phyloP scores from a whole-genome alignment of 2,888 invertebrate genomes.

The Calameuta pallipes region DNA sequence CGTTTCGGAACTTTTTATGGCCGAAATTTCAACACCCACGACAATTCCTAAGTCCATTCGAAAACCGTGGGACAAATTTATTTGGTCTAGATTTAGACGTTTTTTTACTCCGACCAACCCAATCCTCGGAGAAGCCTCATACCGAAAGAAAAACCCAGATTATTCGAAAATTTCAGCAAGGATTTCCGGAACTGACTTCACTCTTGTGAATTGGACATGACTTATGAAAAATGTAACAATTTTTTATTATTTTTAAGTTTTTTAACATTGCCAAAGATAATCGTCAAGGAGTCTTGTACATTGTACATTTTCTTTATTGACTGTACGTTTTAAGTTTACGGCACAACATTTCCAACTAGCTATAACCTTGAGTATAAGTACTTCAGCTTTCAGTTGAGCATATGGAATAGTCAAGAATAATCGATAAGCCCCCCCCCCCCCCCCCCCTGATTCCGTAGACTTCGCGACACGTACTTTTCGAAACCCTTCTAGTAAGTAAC shows the following conservation, averaged over 20 bases:
- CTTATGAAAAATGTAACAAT: not conserved
- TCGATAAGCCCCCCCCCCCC: not conserved
- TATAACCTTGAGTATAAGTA: not conserved
- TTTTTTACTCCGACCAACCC: not conserved
- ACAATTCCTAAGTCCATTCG: constrained; percentile 44
- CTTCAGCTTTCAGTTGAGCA: not conserved
- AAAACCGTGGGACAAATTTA: constrained; percentile 43
- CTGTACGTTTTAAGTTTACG: not conserved
- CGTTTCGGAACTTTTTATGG: constrained; percentile 6
- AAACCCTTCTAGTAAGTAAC: not conserved
- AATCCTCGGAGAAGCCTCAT: not conserved
- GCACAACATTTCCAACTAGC: not conserved
- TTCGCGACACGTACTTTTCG: not conserved
- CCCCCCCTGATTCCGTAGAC: not conserved
- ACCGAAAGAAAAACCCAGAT: not conserved
- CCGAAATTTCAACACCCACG: constrained; percentile 27
- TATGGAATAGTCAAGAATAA: not conserved
- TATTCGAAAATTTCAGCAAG: not conserved
- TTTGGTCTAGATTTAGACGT: constrained; percentile 14
- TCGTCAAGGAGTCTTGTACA: not conserved
- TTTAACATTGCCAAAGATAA: not conserved
- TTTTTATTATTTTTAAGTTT: not conserved
- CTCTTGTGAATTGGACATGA: not conserved
- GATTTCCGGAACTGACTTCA: not conserved
- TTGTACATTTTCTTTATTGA: not conserved